Percentiles rank a stretch among this genome's conserved stretches.
These are phyloP conservation scores for Calyptomena viridis DNA, from an alignment of 2,113 vertebrate genomes.

Conservation along the genomic window DNA sequence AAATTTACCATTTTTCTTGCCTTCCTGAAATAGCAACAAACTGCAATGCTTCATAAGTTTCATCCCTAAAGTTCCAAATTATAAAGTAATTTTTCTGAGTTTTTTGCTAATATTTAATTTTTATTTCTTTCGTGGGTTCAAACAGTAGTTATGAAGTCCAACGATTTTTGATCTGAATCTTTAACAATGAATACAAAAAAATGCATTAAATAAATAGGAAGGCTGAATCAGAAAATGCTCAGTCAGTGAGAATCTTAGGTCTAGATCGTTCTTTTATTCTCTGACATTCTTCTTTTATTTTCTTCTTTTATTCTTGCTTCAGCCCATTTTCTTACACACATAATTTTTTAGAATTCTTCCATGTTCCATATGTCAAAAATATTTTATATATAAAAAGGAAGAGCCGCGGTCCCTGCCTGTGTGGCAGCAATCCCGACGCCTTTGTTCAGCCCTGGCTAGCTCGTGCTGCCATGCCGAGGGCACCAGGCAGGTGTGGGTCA, in stretches of 20 bases:
- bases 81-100: background rate
- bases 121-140: background rate
- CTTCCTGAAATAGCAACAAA: background rate
- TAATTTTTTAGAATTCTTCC: background rate
- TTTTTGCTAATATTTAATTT: background rate
- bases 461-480: no score
- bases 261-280: background rate
- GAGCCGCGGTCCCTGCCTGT: no score
- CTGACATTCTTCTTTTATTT: no score
- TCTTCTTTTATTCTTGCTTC: background rate
- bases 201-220: background rate
- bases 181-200: background rate
- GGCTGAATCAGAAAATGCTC: background rate
- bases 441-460: no score
- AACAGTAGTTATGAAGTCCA: background rate
- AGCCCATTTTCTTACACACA: background rate
- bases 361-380: background rate
- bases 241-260: background rate
- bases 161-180: background rate
- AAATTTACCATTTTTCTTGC: slow-evolving; percentile 9
- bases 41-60: background rate
- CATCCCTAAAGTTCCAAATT: background rate
- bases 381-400: background rate
- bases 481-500: no score
- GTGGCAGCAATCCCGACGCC: no score